Percentiles rank a stretch among this genome's conserved stretches.
Conservation (phyloP, 2,888 invertebrate genomes). For the Criorhina ranunculi region DNA sequence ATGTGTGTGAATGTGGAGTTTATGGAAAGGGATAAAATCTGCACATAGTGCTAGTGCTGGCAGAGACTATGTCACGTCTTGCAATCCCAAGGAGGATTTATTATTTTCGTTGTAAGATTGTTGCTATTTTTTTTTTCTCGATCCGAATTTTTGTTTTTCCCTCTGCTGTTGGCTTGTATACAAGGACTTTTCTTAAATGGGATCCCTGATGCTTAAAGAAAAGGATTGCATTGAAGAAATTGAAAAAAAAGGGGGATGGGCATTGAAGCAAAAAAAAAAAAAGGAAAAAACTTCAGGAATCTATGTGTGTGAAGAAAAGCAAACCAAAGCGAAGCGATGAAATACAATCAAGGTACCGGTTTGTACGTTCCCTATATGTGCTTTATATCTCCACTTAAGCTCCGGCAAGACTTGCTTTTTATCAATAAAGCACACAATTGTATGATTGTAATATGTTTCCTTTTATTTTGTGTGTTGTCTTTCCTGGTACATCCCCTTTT, state of each 20-base stretch:
- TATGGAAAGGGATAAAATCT: constrained; percentile 57
- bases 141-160: constrained; percentile 24
- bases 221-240: constrained; percentile 66
- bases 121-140: constrained; percentile 23
- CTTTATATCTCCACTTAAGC: constrained; percentile 36
- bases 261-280: constrained; percentile 16
- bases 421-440: constrained; percentile 44
- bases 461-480: constrained; percentile 16
- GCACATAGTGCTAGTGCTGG: constrained; percentile 43
- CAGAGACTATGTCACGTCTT: constrained; percentile 71
- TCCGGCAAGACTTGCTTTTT: constrained; percentile 31
- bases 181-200: constrained; percentile 64
- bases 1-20: constrained; percentile 55
- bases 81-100: constrained; percentile 72
- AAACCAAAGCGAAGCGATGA: constrained; percentile 19
- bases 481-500: constrained; percentile 1
- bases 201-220: constrained; percentile 62
- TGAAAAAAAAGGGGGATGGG: constrained; percentile 33
- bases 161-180: constrained; percentile 26
- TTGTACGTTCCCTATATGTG: constrained; percentile 20
- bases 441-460: constrained; percentile 54
- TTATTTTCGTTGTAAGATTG: constrained; percentile 63
- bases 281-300: neutral
- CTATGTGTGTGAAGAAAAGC: neutral
- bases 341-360: constrained; percentile 39